These are phyloP conservation scores for Moxostoma hubbsi DNA, from an alignment of 2,797 vertebrate genomes.

Conservation along the genomic window DNA sequence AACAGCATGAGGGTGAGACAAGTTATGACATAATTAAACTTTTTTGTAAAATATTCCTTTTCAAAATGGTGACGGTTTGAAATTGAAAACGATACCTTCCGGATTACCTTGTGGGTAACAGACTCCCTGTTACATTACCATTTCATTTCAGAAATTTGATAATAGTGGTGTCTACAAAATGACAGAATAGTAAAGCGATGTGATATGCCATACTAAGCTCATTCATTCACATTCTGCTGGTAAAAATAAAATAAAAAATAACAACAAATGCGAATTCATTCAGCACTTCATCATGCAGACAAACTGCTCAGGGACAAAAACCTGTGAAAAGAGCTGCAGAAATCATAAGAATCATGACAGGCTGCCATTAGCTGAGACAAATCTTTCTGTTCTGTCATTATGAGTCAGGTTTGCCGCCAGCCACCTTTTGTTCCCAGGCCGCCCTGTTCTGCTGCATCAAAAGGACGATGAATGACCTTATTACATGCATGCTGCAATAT, in stretches of 20 bases:
- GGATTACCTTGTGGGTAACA: background rate
- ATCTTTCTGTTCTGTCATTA: slow-evolving; percentile 58
- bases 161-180: slow-evolving; percentile 21
- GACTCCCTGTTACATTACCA: background rate
- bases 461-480: slow-evolving; percentile 62
- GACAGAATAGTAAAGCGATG: slow-evolving; percentile 17
- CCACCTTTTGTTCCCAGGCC: slow-evolving; percentile 61
- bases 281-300: slow-evolving; percentile 51
- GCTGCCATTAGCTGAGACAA: slow-evolving; percentile 56
- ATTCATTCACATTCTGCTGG: slow-evolving; percentile 38
- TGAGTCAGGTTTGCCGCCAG: slow-evolving; percentile 59
- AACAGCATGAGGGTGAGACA: too few relatives aligned
- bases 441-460: slow-evolving; percentile 53
- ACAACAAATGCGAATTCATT: slow-evolving; percentile 45
- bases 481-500: slow-evolving; percentile 53
- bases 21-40: too few relatives aligned
- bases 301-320: slow-evolving; percentile 56
- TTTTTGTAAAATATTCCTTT: too few relatives aligned
- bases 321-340: slow-evolving; percentile 57
- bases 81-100: background rate
- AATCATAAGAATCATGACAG: slow-evolving; percentile 60
- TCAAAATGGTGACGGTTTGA: too few relatives aligned
- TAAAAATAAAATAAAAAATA: slow-evolving; percentile 17
- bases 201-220: slow-evolving; percentile 23
- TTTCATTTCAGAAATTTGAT: slow-evolving; percentile 28